Evolutionary conservation across 2,888 invertebrate species (phyloP), one percentile per base, ranked within the genome.

Genomic region (Acrocyrtus sp.): DNA sequence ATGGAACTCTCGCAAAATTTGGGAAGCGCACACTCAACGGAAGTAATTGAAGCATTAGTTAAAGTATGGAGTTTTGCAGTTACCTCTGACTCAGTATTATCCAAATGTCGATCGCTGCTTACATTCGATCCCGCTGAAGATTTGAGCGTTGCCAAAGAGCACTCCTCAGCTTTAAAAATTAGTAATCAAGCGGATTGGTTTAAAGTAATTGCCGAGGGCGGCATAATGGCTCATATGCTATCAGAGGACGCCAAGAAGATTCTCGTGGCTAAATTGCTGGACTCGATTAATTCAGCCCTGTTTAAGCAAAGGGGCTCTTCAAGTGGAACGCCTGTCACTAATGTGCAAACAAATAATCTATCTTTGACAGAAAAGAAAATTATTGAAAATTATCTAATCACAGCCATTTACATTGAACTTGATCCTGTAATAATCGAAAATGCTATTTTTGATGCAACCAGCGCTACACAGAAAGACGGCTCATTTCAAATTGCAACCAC

Each of bases 401-500:
- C 27, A 10, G 54, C 62, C 10, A 3, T 75, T 24, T 17, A 21
- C 15, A 10, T 75, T 3, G 66, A 58, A 4, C n/a, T 74, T 17
- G 67, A 67, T 47, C 17, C 56, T 22, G 43, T 29, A 1, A 24
- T 15, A 1, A 26, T 77, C 48, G 50, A 68, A 2, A 50, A 74
- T n/a, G 51, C 61, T 10, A 26, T 47, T 12, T 76, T 76, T 45
- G 72, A 77, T 57, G 47, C 74, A 12, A 61, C 53, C 0, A 57
- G 5, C 22, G 58, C 70, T 1, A 60, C 58, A 3, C 45, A 17
- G 12, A 56, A 47, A 12, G 68, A 63, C 12, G 58, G 48, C 2
- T 53, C 62, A 19, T 56, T 60, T 29, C 27, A 56, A 15, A 29
- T 73, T n/a, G 56, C 61, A 10, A 43, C 54, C 1, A 77, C 78